These are phyloP conservation scores for Andrena bucephala DNA, from an alignment of 2,888 invertebrate species.

Conservation along the genomic window DNA sequence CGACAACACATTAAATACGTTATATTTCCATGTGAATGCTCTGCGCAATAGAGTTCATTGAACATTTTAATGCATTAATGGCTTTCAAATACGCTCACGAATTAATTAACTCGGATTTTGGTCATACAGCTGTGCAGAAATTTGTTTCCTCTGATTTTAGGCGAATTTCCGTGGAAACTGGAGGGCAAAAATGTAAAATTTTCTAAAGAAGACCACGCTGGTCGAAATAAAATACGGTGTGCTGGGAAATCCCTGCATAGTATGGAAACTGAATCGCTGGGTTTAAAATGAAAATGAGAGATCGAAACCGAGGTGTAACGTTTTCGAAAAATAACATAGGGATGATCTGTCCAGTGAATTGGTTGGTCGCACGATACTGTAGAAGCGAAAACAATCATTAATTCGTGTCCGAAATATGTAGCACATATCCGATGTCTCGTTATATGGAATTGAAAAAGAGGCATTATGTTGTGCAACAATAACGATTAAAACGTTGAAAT, in stretches of 20 bases:
- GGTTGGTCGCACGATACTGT: no score
- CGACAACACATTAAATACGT: background rate
- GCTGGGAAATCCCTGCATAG: background rate
- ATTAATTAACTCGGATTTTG: background rate
- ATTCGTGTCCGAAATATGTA: background rate
- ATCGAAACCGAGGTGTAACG: background rate
- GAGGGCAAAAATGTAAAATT: background rate
- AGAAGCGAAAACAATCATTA: background rate
- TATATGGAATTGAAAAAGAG: background rate
- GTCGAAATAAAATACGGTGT: background rate
- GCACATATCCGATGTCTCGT: background rate
- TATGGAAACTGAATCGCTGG: background rate
- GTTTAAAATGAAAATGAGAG: background rate
- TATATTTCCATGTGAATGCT: background rate
- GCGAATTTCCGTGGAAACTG: background rate
- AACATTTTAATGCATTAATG: background rate
- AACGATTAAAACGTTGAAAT: background rate
- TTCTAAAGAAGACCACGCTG: background rate
- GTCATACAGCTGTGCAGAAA: background rate
- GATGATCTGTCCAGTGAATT: no score
- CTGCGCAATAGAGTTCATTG: no score
- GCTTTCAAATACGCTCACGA: background rate
- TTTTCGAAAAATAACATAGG: background rate
- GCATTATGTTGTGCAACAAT: background rate
- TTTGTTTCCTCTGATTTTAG: no score